These are phyloP conservation scores for Amyelois transitella DNA, from an alignment of 1,140 invertebrate genomes.

Conservation along the genomic window DNA sequence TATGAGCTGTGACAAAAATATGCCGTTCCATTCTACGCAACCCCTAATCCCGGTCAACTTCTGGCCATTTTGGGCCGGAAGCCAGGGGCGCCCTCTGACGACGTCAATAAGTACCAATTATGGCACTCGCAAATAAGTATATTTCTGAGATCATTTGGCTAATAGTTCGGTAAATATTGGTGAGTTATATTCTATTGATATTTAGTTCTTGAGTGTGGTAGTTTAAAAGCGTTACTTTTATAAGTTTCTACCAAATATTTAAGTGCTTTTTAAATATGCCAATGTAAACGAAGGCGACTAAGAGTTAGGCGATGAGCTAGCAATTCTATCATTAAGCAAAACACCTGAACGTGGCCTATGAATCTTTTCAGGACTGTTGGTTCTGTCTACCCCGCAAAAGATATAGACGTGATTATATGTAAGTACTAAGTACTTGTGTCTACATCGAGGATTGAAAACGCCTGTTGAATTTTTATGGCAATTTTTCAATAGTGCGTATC, in stretches of 20 bases:
- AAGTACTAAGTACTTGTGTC: too few species aligned
- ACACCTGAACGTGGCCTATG: too few species aligned
- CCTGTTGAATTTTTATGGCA: neutral
- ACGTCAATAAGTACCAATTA: neutral
- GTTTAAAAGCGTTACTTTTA: too few species aligned
- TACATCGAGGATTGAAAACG: neutral
- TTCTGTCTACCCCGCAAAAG: too few species aligned
- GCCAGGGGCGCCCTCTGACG: neutral
- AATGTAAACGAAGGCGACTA: too few species aligned
- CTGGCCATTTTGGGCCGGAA: neutral
- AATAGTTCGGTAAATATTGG: neutral
- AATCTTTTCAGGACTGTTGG: too few species aligned
- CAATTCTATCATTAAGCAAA: too few species aligned
- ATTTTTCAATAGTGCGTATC: neutral
- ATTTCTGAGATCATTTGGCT: neutral
- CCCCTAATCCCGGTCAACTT: neutral
- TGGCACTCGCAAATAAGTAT: neutral
- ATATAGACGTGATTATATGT: too few species aligned
- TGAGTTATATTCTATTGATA: neutral
- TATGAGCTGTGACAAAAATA: neutral
- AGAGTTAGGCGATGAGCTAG: too few species aligned
- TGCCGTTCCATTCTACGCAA: neutral
- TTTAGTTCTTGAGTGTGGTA: too few species aligned
- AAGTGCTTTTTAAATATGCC: too few species aligned
- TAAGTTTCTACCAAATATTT: too few species aligned